Evolutionary conservation across 2,113 vertebrate species (phyloP).

Genomic region (Benitochromis conjunctus): DNA sequence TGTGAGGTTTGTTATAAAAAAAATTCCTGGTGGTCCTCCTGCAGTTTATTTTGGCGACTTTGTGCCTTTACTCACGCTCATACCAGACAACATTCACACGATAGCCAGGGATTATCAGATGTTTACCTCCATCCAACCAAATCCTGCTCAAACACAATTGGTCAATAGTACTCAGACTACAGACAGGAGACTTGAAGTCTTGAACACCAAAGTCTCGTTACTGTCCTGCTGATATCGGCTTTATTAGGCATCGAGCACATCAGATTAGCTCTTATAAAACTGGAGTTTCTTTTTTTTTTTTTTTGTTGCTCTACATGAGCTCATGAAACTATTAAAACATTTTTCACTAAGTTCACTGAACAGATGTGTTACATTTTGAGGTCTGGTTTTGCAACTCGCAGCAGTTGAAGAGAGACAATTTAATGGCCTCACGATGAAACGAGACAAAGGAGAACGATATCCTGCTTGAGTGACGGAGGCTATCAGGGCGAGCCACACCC

Average conservation of each 20-base stretch:
- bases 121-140: background rate
- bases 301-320: background rate
- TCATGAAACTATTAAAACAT: background rate
- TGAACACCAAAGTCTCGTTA: background rate
- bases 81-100: background rate
- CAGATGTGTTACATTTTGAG: background rate
- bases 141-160: background rate
- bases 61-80: background rate
- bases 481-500: background rate
- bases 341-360: background rate
- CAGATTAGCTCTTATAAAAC: background rate
- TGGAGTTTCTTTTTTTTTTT: background rate
- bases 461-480: background rate
- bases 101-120: background rate
- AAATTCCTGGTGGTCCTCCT: background rate
- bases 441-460: background rate
- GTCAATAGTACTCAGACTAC: background rate
- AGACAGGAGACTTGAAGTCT: background rate
- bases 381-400: background rate
- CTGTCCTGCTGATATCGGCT: background rate
- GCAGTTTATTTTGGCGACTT: background rate
- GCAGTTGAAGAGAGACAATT: background rate
- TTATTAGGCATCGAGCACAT: background rate
- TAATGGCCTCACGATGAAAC: background rate
- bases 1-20: background rate